Base-by-base conservation (phyloP, 53 echinoderm and acorn worm genomes). In the Holothuria leucospilota region DNA sequence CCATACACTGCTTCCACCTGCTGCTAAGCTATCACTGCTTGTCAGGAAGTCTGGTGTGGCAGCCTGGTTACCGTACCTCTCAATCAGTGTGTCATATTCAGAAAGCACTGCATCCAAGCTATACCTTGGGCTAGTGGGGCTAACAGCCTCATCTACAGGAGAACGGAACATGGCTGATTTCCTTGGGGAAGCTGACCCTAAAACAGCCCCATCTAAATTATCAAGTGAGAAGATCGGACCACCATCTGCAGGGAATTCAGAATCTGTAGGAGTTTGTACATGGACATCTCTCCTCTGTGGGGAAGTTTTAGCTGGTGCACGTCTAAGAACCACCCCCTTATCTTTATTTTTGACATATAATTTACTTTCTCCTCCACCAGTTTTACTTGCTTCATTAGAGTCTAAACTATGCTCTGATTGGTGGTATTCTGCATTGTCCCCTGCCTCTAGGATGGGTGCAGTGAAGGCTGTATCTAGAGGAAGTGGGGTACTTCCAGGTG, bases 21-120 rank as follows among this genome's bases (percentile, higher is more conserved):
- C 24, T 29, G 80, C 80, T 38, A 80, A 61, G 29, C 80, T 80
- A 30, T 80, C 80, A 29, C 80, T 80, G 56, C 80, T 80, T 30
- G 80, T 80, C 60, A 80, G 59, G 39, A 97, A 95, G 27, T 93
- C 98, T 25, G 98, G 98, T 0, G 94, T 95, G 29, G 91, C 62
- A 4, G 93, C 91, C 24, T 93, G 86, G 51, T 91, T 93, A 69
- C 90, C 91, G 69, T 97, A 97, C 64, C 95, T 95, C 63, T 95
- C 98, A 84, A 95, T 90, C 20, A 97, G 91, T 66, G 86, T 68
- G 21, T 97, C 98, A 51, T 95, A 97, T 63, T 97, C 95, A 16
- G 95, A 93, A 42, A 97, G 81, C 9, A 97, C 93, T 28, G 91
- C 92, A 67, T 97, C 98, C 30, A 97, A 77, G 29, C 90, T 97